Base-by-base conservation (phyloP, 2,113 vertebrate genomes). In the zebrafish (Danio rerio) region DNA sequence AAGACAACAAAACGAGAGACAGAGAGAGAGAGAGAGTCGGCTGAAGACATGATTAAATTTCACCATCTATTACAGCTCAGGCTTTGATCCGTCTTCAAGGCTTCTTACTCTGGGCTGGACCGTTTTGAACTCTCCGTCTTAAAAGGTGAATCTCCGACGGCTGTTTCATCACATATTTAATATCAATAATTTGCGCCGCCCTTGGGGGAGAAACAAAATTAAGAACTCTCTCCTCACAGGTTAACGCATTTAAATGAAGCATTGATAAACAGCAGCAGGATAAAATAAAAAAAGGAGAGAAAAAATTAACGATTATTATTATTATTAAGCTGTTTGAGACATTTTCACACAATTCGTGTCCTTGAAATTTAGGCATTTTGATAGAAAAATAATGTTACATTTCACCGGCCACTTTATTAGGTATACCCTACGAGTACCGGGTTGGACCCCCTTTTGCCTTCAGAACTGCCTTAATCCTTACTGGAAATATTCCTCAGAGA, bases 31-130 rank as follows among this genome's bases (percentile, higher is more conserved):
- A 56, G 63, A 61, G 56, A 56, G 18, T 63, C 81, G 83, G 79
- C 68, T 79, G 85, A 85, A 89, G 86, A 90, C 87, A 88, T 87
- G 87, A 90, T 92, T 93, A 86, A 89, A 92, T 88, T 86, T 85
- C 72, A 88, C 89, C 85, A 89, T 92, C 86, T 91, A 86, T 91
- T 90, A 90, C 56, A 66, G 85, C 84, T 87, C 10, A 75, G 66
- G 83, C 90, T 92, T 92, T 91, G 89, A 91, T 91, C 89, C 65
- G 80, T 81, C 88, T 91, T 92, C 91, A 93, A 91, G 90, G 91
- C 90, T 85, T 21, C 85, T 87, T 75, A 88, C 86, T 85, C 56
- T 53, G 56, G 84, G 53, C 73, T 45, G 31, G 80, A 63, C 75
- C 80, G 52, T 6, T 61, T 88, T 91, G 84, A 77, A 78, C 88